Conservation (phyloP, 2,113 vertebrate genomes). For the mouse (Mus musculus) region DNA sequence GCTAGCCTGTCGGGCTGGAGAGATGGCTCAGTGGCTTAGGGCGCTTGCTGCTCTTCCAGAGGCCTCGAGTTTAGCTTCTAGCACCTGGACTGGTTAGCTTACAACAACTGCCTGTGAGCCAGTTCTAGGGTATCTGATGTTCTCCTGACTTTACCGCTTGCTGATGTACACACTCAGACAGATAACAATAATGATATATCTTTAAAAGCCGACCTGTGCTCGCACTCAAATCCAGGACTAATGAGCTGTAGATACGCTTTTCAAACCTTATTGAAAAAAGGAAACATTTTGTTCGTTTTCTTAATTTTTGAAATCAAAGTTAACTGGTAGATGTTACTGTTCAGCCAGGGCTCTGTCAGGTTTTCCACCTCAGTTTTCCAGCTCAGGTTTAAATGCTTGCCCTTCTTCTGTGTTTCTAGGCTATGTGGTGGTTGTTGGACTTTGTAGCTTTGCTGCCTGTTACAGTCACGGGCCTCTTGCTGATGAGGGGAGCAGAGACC, state of each 20-base stretch:
- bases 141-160: neutral
- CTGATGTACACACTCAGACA: no score
- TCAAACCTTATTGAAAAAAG: neutral
- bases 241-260: neutral
- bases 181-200: neutral
- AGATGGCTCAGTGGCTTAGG: neutral
- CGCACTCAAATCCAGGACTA: neutral
- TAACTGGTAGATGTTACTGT: neutral
- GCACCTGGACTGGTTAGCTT: neutral
- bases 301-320: neutral
- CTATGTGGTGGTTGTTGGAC: constrained; percentile 85
- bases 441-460: constrained; percentile 86
- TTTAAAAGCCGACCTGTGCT: neutral
- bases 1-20: neutral
- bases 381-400: neutral
- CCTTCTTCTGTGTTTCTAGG: constrained; percentile 81
- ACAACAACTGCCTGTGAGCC: neutral
- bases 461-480: constrained; percentile 86
- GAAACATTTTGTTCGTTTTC: neutral
- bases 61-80: neutral
- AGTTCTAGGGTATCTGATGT: no score
- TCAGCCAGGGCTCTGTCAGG: neutral
- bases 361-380: constrained; percentile 16
- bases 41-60: neutral
- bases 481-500: constrained; percentile 77